Base-by-base conservation (phyloP, 1,140 invertebrate species). In the Leptoteleia sp. region DNA sequence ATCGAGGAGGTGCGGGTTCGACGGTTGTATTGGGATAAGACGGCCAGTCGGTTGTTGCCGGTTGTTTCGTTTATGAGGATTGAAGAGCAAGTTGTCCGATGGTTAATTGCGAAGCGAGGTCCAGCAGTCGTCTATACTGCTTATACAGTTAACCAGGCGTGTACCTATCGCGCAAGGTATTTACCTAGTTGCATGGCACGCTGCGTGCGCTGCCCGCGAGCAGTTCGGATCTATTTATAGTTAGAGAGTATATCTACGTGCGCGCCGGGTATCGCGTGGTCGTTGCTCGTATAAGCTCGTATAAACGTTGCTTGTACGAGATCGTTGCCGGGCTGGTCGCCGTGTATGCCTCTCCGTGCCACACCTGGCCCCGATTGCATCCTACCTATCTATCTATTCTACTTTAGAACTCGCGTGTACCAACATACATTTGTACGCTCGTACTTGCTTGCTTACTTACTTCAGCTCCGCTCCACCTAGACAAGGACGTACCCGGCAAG, bases 161-260 rank as follows among this genome's bases (percentile, higher is more conserved):
- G 67, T 70, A 64, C 38, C 76, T 73, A 62, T 52, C 75, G 76
- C 54, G 65, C 61, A 48, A 78, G 61, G 68, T 68, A 76, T 80
- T 80, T 76, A 72, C 73, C 79, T 70, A 79, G 83, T 75, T 79
- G 68, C 37, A 61, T 43, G 43, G 42, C 65, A 59, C 55, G 64
- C 72, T 76, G 54, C 76, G 75, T 78, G 57, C 61, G 38, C 68
- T 62, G 68, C 40, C 50, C 52, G 48, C 54, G 43, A 86, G 85
- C 87, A 86, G 87, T 85, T 85, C 80, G 77, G 77, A 82, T 85
- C 87, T 87, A 88, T 88, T 88, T 88, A 87, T 87, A 88, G 85
- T 81, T 61, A 31, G 48, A 64, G 57, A 61, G 67, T 76, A 61
- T 67, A 64, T 72, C 57, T 77, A 62, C 65, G 72, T 80, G 43